These are phyloP conservation scores for Sericinus montela DNA, from an alignment of 2,888 invertebrate species.

Conservation along the genomic window DNA sequence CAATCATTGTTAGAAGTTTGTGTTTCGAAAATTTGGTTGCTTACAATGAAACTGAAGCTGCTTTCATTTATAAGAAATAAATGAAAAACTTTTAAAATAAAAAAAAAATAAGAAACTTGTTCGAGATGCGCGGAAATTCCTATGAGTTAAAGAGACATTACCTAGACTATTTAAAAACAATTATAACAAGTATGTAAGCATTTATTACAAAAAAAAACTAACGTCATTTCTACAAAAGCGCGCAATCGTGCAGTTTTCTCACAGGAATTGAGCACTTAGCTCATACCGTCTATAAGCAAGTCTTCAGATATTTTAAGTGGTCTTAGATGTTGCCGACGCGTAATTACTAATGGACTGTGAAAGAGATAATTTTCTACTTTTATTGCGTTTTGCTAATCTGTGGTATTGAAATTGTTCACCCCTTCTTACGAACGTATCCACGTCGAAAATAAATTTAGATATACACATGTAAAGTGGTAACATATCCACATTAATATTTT, in stretches of 20 bases:
- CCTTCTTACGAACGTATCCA: neutral
- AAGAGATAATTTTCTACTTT: constrained; percentile 18
- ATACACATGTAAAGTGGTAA: too few species aligned
- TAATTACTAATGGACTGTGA: constrained; percentile 18
- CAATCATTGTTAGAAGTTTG: too few species aligned
- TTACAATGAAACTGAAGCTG: too few species aligned
- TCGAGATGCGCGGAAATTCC: too few species aligned
- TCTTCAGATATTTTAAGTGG: constrained; percentile 30
- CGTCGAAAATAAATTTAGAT: neutral
- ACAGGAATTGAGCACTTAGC: constrained; percentile 17
- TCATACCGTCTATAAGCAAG: constrained; percentile 18
- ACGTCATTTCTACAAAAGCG: constrained; percentile 5
- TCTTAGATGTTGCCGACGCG: constrained; percentile 28
- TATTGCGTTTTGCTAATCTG: constrained; percentile 11
- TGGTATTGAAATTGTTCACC: neutral
- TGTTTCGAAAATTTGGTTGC: too few species aligned
- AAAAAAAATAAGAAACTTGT: too few species aligned
- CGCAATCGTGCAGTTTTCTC: neutral
- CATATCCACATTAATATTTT: too few species aligned
- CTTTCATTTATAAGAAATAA: too few species aligned
- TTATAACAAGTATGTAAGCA: too few species aligned
- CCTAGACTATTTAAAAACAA: too few species aligned
- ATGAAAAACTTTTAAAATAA: too few species aligned
- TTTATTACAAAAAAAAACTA: constrained; percentile 8
- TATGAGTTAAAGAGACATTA: too few species aligned